Conservation (phyloP, 2,888 invertebrate species). For the Dasysyrphus albostriatus region DNA sequence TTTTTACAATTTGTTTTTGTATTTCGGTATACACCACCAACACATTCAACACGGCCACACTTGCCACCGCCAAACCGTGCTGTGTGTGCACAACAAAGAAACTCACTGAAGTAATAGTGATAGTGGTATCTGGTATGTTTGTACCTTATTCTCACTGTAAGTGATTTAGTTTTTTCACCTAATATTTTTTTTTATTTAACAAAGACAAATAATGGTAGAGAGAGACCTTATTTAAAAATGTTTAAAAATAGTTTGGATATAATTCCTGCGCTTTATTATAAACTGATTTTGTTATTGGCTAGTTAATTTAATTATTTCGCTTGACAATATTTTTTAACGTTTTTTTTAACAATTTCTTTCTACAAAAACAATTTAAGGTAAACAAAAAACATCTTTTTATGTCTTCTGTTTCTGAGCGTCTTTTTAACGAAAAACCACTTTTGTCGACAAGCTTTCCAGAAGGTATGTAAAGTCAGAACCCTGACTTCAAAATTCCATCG, state of each 20-base stretch:
- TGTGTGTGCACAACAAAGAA: conserved; percentile 64
- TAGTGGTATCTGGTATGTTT: conserved; percentile 33
- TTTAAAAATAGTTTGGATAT: neutral
- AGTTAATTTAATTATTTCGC: too few species aligned
- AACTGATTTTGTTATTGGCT: too few species aligned
- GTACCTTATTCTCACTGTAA: conserved; percentile 4
- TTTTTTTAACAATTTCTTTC: too few species aligned
- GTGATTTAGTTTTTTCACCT: conserved; percentile 15
- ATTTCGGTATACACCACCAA: conserved; percentile 26
- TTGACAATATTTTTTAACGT: too few species aligned
- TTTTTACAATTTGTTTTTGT: conserved; percentile 23
- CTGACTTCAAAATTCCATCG: too few species aligned
- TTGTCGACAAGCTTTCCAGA: too few species aligned
- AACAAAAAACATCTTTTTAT: too few species aligned
- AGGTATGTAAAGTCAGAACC: too few species aligned
- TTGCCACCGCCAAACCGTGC: neutral
- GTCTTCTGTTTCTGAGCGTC: too few species aligned
- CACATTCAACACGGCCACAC: neutral
- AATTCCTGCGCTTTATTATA: too few species aligned
- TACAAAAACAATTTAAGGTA: too few species aligned
- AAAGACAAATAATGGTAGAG: conserved; percentile 2
- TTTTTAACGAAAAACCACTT: too few species aligned
- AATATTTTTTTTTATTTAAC: neutral
- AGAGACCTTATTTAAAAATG: neutral
- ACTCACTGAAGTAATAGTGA: conserved; percentile 51